phyloP scores from a whole-genome alignment of 2,888 invertebrate genomes.

The Drosophila differens region DNA sequence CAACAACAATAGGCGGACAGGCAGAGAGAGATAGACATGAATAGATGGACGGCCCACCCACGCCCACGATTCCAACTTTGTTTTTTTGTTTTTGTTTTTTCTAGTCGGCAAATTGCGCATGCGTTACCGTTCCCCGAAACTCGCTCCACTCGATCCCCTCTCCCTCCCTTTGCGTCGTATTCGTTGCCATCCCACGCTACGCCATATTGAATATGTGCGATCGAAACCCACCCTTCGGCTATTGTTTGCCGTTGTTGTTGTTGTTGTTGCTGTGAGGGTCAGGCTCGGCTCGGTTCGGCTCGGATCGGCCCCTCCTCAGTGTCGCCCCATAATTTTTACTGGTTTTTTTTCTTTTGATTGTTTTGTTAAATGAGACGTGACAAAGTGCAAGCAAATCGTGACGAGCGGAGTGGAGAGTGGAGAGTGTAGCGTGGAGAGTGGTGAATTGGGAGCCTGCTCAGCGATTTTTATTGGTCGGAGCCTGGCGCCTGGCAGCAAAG shows the following conservation, averaged over 20 bases:
- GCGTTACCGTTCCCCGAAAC: constrained; percentile 55
- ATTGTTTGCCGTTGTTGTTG: constrained; percentile 7
- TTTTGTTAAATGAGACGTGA: constrained; percentile 73
- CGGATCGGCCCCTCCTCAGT: constrained; percentile 24
- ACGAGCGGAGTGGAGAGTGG: constrained; percentile 13
- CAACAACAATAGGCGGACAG: constrained; percentile 4
- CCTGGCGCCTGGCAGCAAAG: constrained; percentile 51
- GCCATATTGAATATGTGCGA: constrained; percentile 50
- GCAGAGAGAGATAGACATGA: constrained; percentile 2
- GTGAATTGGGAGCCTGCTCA: constrained; percentile 2
- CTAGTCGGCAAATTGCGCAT: constrained; percentile 64
- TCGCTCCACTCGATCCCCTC: background rate
- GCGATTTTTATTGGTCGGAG: constrained; percentile 27
- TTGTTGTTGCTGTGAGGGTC: constrained; percentile 39
- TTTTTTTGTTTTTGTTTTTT: constrained; percentile 9
- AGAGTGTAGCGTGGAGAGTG: background rate
- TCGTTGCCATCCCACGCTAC: constrained; percentile 53
- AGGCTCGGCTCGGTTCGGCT: constrained; percentile 11
- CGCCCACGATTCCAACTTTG: constrained; percentile 50
- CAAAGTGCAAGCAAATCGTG: constrained; percentile 61
- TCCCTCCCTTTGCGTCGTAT: background rate
- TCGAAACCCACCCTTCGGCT: constrained; percentile 48
- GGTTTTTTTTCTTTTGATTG: constrained; percentile 1
- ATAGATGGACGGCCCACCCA: constrained; percentile 62
- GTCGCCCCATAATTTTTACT: constrained; percentile 17